Conservation (phyloP, 2,113 vertebrate genomes). For the Oreochromis spilurus region DNA sequence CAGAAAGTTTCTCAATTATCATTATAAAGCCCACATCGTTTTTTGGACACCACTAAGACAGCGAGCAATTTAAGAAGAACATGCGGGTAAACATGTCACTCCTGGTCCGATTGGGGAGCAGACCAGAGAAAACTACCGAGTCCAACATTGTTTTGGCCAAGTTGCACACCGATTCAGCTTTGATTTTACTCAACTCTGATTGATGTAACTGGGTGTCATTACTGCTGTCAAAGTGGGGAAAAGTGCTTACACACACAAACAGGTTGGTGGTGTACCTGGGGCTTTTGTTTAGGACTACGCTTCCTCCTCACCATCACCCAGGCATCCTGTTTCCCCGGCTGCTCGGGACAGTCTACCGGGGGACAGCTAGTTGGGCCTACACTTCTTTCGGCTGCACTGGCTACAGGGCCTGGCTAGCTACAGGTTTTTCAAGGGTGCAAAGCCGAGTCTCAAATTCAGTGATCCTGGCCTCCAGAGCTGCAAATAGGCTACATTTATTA, state of each 20-base stretch:
- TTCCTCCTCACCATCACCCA: not conserved
- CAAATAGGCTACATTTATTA: not conserved
- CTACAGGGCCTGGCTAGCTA: not conserved
- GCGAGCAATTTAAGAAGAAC: not conserved
- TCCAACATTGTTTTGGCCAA: not conserved
- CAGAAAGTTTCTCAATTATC: not conserved
- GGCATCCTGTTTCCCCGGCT: not conserved
- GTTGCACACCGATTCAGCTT: not conserved
- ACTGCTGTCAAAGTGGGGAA: not conserved
- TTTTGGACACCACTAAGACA: not conserved
- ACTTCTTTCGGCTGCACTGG: too few relatives aligned
- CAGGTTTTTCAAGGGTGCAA: not conserved
- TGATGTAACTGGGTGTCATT: not conserved
- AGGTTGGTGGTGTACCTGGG: not conserved
- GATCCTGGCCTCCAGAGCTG: not conserved
- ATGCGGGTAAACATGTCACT: not conserved
- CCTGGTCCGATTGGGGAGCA: not conserved
- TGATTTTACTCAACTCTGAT: not conserved
- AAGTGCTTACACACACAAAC: not conserved
- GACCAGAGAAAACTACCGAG: not conserved
- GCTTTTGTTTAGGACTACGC: not conserved
- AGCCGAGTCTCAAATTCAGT: fast-evolving
- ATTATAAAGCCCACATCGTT: not conserved
- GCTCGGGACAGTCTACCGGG: not conserved
- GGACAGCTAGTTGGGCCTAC: not conserved